A percentile compares a stretch with the other conserved stretches of the same genome.
phyloP scores from a whole-genome alignment of 2,113 vertebrate species.

The Chiloscyllium plagiosum region DNA sequence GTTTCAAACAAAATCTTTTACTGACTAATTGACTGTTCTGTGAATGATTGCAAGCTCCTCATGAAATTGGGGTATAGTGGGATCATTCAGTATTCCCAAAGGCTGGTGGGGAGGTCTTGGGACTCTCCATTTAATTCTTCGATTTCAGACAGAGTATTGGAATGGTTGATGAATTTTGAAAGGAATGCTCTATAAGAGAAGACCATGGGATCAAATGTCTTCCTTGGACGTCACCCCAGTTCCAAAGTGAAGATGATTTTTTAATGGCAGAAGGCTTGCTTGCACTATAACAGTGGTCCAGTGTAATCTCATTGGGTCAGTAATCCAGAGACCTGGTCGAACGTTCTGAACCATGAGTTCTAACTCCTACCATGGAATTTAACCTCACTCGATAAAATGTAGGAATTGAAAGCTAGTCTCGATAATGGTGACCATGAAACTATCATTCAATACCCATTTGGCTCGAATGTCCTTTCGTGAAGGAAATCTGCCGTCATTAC shows the following conservation, averaged over 20 bases:
- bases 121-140: not conserved
- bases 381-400: too few relatives aligned
- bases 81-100: not conserved
- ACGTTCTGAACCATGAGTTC: too few relatives aligned
- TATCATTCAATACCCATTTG: too few relatives aligned
- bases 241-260: too few relatives aligned
- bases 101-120: not conserved
- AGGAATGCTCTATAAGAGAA: not conserved
- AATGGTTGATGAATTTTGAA: slow-evolving; percentile 25
- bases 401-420: too few relatives aligned
- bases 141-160: not conserved
- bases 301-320: too few relatives aligned
- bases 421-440: too few relatives aligned
- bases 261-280: not conserved
- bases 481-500: too few relatives aligned
- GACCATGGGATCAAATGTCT: not conserved
- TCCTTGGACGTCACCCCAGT: not conserved
- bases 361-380: too few relatives aligned
- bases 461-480: too few relatives aligned
- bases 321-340: too few relatives aligned
- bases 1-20: slow-evolving; percentile 38
- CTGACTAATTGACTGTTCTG: slow-evolving; percentile 39
- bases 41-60: not conserved
- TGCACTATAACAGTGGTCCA: too few relatives aligned
- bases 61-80: not conserved